These are phyloP conservation scores for Drosophila quadrilineata DNA, from an alignment of 1,140 invertebrate species.

Conservation along the genomic window DNA sequence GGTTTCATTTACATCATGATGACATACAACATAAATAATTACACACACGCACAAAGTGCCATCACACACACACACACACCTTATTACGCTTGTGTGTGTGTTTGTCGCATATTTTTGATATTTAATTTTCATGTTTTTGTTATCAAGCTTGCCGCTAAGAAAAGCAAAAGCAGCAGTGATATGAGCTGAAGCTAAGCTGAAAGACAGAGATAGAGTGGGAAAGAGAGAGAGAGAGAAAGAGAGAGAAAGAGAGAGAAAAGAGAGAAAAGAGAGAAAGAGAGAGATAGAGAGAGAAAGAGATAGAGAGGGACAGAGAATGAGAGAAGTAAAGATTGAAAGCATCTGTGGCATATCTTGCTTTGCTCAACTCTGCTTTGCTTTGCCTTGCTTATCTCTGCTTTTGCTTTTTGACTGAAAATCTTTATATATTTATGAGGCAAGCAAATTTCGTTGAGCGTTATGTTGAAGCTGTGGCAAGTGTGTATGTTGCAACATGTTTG, in stretches of 20 bases:
- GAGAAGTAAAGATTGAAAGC: not conserved
- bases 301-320: not conserved
- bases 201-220: not conserved
- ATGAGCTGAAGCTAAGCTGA: no score
- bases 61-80: not conserved
- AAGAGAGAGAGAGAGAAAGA: not conserved
- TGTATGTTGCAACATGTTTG: conserved; percentile 5
- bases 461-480: not conserved
- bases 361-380: conserved; percentile 14
- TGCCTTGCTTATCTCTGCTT: conserved; percentile 33
- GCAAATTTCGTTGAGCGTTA: no score
- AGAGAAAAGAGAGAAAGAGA: not conserved
- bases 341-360: no score
- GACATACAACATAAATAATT: conserved; percentile 70
- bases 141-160: conserved; percentile 20
- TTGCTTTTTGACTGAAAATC: conserved; percentile 33
- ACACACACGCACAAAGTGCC: conserved; percentile 49
- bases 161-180: not conserved
- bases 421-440: conserved; percentile 41
- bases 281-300: not conserved
- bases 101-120: conserved; percentile 62
- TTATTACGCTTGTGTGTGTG: conserved; percentile 13
- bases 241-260: not conserved
- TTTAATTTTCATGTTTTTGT: conserved; percentile 65
- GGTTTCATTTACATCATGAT: conserved; percentile 74